Percentiles rank a stretch among this genome's conserved stretches.
phyloP scores from a whole-genome alignment of 2,888 invertebrate genomes.

The Molorchus minor region DNA sequence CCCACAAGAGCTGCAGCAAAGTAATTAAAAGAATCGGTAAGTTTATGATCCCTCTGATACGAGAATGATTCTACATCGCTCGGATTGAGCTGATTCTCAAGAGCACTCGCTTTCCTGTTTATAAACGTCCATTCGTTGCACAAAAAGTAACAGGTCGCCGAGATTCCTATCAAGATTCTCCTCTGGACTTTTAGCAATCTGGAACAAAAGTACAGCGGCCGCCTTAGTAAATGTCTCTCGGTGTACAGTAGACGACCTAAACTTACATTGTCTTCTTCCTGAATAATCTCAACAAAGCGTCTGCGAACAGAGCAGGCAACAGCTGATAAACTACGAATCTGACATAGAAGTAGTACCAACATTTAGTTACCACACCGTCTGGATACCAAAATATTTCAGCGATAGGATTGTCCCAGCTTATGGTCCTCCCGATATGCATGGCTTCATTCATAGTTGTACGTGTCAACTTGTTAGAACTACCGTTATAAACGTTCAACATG shows the following conservation, averaged over 20 bases:
- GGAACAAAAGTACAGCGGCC: slow-evolving; percentile 43
- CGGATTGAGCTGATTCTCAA: slow-evolving; percentile 61
- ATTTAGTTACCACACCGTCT: slow-evolving; percentile 68
- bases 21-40: slow-evolving; percentile 65
- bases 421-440: slow-evolving; percentile 64
- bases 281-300: slow-evolving; percentile 69
- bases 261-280: slow-evolving; percentile 76
- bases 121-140: slow-evolving; percentile 80
- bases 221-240: too few species aligned
- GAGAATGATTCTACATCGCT: slow-evolving; percentile 64
- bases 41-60: slow-evolving; percentile 63
- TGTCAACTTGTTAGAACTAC: slow-evolving; percentile 76
- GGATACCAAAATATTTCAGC: slow-evolving; percentile 77
- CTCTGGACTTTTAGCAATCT: slow-evolving; percentile 83
- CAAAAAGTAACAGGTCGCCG: slow-evolving; percentile 77
- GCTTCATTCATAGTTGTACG: slow-evolving; percentile 74
- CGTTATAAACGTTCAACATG: slow-evolving; percentile 79
- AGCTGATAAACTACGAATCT: slow-evolving; percentile 78
- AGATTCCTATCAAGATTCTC: slow-evolving; percentile 78
- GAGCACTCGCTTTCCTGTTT: slow-evolving; percentile 67
- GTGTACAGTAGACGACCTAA: not conserved
- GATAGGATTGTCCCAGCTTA: slow-evolving; percentile 70
- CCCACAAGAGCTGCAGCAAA: slow-evolving; percentile 69
- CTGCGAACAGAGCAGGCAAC: slow-evolving; percentile 80
- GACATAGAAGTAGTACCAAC: slow-evolving; percentile 70